Percentiles rank a stretch among this genome's conserved stretches.
phyloP scores from a whole-genome alignment of 2,113 vertebrate species.

The Tupaia tana region DNA sequence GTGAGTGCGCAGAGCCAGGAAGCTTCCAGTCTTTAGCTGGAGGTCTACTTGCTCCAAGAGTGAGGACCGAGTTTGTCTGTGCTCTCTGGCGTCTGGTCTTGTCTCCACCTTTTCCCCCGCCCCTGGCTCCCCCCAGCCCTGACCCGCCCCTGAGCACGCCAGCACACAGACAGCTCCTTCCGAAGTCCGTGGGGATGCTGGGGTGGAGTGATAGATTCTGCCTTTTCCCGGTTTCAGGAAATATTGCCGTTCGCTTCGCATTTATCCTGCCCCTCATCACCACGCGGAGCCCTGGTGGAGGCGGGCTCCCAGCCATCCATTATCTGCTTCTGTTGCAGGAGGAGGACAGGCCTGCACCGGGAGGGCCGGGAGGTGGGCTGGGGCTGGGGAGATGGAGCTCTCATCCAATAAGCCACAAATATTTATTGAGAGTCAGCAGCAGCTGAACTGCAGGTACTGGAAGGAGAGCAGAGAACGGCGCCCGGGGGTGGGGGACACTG shows the following conservation, averaged over 20 bases:
- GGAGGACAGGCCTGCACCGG: neutral
- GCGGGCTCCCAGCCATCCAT: conserved; percentile 49
- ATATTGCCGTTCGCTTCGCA: conserved; percentile 48
- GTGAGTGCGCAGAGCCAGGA: neutral
- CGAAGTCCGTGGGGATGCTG: rapidly evolving
- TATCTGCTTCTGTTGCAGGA: conserved; percentile 20
- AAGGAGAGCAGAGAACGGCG: neutral
- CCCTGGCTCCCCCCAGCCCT: rapidly evolving
- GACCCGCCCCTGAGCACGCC: rapidly evolving
- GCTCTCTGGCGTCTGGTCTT: rapidly evolving
- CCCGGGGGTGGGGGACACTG: rapidly evolving
- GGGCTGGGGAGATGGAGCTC: neutral
- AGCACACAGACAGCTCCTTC: neutral
- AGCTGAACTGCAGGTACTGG: neutral
- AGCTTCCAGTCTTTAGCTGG: neutral
- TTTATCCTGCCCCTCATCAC: conserved; percentile 70
- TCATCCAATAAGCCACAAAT: neutral
- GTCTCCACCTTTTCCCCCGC: neutral
- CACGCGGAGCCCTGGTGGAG: neutral
- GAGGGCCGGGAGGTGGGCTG: conserved; percentile 8
- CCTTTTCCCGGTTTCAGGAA: conserved; percentile 15
- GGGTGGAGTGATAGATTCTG: neutral
- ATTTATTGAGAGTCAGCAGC: conserved; percentile 4
- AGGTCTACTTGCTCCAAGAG: neutral
- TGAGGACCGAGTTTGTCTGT: neutral